A percentile compares a stretch with the other conserved stretches of the same genome.
These are phyloP conservation scores for Ichneumon xanthorius DNA, from an alignment of 2,888 invertebrate genomes.

Conservation along the genomic window DNA sequence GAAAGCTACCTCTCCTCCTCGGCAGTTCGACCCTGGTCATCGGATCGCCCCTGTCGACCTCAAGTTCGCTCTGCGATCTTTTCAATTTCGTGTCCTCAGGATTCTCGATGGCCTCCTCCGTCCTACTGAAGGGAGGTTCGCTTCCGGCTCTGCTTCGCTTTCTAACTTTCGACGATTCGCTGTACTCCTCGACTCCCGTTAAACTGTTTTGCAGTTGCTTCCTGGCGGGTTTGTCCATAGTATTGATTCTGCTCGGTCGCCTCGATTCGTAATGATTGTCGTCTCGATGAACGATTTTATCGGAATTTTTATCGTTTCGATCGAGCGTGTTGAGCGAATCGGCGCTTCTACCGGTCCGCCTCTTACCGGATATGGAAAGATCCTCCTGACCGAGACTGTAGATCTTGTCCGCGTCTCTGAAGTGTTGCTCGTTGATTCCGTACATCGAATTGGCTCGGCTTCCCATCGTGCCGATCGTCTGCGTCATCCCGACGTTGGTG, in stretches of 20 bases:
- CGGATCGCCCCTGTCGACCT: conserved; percentile 91
- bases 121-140: conserved; percentile 79
- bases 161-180: conserved; percentile 69
- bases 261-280: conserved; percentile 64
- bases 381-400: conserved; percentile 77
- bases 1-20: conserved; percentile 93
- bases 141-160: conserved; percentile 82
- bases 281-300: conserved; percentile 38
- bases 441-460: conserved; percentile 72
- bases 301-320: conserved; percentile 50
- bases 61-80: conserved; percentile 85
- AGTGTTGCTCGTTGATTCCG: conserved; percentile 75
- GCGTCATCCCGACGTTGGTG: conserved; percentile 54
- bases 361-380: conserved; percentile 53
- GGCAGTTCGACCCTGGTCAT: conserved; percentile 95
- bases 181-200: conserved; percentile 56
- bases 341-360: conserved; percentile 11
- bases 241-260: conserved; percentile 74
- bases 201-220: conserved; percentile 58
- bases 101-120: conserved; percentile 73
- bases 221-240: conserved; percentile 78
- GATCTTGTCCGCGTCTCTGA: conserved; percentile 81
- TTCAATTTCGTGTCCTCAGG: conserved; percentile 83
- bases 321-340: conserved; percentile 24
- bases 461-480: conserved; percentile 37